A percentile compares a stretch with the other conserved stretches of the same genome.
phyloP scores from a whole-genome alignment of 92 coral and sea anemone species.

The Diadumene lineata region DNA sequence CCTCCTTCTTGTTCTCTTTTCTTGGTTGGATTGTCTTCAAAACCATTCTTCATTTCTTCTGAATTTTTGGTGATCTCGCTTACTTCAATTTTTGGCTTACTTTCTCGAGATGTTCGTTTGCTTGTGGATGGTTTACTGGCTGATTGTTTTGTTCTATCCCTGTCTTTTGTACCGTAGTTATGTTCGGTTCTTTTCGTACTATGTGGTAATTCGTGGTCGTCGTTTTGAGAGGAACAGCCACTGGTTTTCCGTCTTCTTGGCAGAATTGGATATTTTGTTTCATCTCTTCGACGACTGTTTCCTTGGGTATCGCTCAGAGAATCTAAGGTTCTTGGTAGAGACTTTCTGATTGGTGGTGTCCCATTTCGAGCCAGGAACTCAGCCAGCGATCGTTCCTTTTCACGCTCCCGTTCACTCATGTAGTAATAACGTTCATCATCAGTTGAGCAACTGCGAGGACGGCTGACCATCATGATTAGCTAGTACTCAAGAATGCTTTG shows the following conservation, averaged over 20 bases:
- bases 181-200: not conserved
- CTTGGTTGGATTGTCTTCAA: too few relatives aligned
- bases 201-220: not conserved
- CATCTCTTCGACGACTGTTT: not conserved
- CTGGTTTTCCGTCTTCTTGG: not conserved
- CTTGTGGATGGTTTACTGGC: too few relatives aligned
- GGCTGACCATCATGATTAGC: too few relatives aligned
- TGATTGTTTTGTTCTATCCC: not conserved
- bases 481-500: too few relatives aligned
- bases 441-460: not conserved
- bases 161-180: not conserved
- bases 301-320: not conserved
- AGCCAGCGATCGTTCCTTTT: not conserved
- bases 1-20: too few relatives aligned
- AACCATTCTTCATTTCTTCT: too few relatives aligned
- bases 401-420: not conserved
- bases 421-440: not conserved
- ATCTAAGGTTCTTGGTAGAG: not conserved
- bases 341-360: not conserved
- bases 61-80: too few relatives aligned
- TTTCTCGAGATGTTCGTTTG: too few relatives aligned
- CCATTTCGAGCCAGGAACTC: not conserved
- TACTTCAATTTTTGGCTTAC: too few relatives aligned
- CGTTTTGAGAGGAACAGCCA: not conserved
- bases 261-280: not conserved